These are phyloP conservation scores for Protonemura montana DNA, from an alignment of 2,888 invertebrate species.

Conservation along the genomic window DNA sequence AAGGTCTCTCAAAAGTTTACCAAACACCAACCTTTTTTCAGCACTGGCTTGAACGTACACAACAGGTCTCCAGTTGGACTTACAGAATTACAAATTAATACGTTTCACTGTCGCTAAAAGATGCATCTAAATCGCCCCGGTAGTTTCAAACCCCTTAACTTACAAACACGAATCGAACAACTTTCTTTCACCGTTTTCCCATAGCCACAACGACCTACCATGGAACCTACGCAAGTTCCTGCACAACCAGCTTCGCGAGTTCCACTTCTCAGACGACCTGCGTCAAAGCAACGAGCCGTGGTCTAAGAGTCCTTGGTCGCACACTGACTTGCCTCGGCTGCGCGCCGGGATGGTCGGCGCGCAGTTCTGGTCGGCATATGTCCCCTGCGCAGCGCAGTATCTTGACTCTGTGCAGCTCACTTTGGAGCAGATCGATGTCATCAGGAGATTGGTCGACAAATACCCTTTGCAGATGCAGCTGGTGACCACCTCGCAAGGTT, in stretches of 20 bases:
- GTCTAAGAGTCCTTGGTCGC: slow-evolving; percentile 66
- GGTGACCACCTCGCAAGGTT: slow-evolving; percentile 57
- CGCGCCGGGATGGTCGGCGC: slow-evolving; percentile 79
- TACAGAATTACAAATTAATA: too few relatives aligned
- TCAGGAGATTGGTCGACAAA: slow-evolving; percentile 75
- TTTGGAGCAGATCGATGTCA: slow-evolving; percentile 76
- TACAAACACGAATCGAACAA: too few relatives aligned
- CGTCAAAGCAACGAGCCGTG: slow-evolving; percentile 53
- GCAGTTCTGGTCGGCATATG: slow-evolving; percentile 72
- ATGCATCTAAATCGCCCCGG: too few relatives aligned
- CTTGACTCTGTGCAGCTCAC: slow-evolving; percentile 73
- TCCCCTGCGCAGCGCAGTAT: slow-evolving; percentile 70
- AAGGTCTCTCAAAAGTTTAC: too few relatives aligned
- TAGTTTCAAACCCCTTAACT: too few relatives aligned
- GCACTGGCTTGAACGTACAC: too few relatives aligned
- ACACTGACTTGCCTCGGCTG: slow-evolving; percentile 77
- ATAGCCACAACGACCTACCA: slow-evolving; percentile 83
- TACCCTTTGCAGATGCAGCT: slow-evolving; percentile 71
- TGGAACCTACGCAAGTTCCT: slow-evolving; percentile 92
- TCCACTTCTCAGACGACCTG: slow-evolving; percentile 58
- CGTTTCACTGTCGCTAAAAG: too few relatives aligned
- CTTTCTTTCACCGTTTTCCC: too few relatives aligned
- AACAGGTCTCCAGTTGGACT: too few relatives aligned
- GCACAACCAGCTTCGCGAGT: slow-evolving; percentile 86
- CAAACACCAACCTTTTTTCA: too few relatives aligned